phyloP scores from a whole-genome alignment of 2,888 invertebrate genomes.

The Venusia cambrica region DNA sequence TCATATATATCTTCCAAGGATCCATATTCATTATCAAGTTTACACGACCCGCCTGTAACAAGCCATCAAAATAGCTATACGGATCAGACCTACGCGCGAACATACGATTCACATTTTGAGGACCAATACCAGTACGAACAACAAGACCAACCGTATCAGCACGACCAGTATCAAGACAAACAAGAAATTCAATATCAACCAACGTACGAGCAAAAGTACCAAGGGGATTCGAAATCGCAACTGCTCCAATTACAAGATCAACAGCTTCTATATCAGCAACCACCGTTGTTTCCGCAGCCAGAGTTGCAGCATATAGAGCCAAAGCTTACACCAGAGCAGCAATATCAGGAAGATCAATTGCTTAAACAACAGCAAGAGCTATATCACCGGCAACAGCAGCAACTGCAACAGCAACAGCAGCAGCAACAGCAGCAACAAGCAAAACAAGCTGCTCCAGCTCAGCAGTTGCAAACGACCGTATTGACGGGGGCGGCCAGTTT shows the following conservation, averaged over 20 bases:
- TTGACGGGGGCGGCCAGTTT: constrained; percentile 72
- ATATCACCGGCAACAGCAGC: constrained; percentile 45
- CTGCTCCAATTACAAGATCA: constrained; percentile 45
- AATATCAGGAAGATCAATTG: constrained; percentile 37
- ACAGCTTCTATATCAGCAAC: constrained; percentile 39
- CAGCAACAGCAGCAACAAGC: constrained; percentile 58
- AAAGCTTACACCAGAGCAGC: constrained; percentile 37
- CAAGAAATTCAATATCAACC: constrained; percentile 42
- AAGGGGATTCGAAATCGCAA: constrained; percentile 36
- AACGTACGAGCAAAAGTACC: constrained; percentile 40
- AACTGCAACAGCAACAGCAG: constrained; percentile 46
- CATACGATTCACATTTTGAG: constrained; percentile 46
- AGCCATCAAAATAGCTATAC: constrained; percentile 57
- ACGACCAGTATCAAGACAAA: constrained; percentile 37
- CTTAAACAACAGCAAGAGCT: constrained; percentile 43
- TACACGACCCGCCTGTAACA: constrained; percentile 55
- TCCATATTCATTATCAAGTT: constrained; percentile 55
- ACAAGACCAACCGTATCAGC: constrained; percentile 42
- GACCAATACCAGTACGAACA: constrained; percentile 38
- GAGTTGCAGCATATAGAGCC: constrained; percentile 42
- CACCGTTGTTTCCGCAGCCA: constrained; percentile 38
- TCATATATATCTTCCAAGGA: constrained; percentile 55
- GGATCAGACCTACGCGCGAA: constrained; percentile 48
- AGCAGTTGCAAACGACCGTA: constrained; percentile 66
- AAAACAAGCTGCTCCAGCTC: constrained; percentile 59